Conservation (phyloP, 2,113 vertebrate genomes). For the Platysternon megacephalum region DNA sequence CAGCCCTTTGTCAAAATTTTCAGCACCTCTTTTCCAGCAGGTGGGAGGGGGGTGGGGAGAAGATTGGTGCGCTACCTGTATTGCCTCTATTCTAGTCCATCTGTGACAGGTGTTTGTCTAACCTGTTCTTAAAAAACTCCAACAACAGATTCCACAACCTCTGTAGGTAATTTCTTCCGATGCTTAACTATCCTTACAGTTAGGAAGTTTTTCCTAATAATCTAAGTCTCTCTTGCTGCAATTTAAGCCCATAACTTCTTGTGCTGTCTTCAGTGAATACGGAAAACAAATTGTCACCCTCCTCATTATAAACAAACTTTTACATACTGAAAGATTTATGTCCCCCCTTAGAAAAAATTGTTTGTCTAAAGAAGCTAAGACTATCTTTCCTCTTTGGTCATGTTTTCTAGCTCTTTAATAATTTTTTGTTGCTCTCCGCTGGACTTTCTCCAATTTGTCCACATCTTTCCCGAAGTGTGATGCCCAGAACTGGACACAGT, state of each 20-base stretch:
- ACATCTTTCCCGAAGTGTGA: not conserved
- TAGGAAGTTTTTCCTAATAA: not conserved
- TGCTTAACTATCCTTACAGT: not conserved
- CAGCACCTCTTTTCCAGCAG: not conserved
- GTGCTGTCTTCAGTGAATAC: not conserved
- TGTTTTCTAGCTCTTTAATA: not conserved
- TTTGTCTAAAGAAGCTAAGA: too few relatives aligned
- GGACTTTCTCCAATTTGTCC: not conserved
- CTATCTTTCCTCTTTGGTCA: not conserved
- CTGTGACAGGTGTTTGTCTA: not conserved
- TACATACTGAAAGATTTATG: not conserved
- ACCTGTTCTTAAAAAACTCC: not conserved
- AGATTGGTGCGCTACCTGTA: not conserved
- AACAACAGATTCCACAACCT: not conserved
- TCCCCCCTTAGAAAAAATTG: too few relatives aligned
- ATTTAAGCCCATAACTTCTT: not conserved
- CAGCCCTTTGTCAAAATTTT: not conserved
- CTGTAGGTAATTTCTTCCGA: not conserved
- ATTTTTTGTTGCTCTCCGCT: not conserved
- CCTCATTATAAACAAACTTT: not conserved
- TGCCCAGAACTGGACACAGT: not conserved
- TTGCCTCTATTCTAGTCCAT: not conserved
- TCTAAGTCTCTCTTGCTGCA: too few relatives aligned
- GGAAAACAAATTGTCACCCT: not conserved
- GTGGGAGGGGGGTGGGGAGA: too few relatives aligned